phyloP scores from a whole-genome alignment of 2,797 vertebrate genomes.

The Acrocephalus scirpaceus region DNA sequence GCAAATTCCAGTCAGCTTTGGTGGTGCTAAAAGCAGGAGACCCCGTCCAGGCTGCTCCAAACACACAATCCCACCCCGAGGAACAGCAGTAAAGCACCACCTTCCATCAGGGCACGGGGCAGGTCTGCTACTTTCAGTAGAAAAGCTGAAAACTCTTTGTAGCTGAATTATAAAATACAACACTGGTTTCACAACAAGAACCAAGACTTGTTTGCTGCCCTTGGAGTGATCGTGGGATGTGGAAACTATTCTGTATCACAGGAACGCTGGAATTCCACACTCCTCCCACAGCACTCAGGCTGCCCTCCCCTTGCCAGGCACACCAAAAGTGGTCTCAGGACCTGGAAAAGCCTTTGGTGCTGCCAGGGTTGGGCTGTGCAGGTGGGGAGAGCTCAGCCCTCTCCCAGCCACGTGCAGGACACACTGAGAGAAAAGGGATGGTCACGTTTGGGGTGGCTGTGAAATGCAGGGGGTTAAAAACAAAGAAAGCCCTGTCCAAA shows the following conservation, averaged over 20 bases:
- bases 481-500: not conserved
- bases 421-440: rapidly evolving
- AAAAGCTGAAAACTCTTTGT: not conserved
- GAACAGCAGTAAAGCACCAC: not conserved
- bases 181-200: not conserved
- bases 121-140: not conserved
- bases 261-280: slow-evolving; percentile 24
- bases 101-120: rapidly evolving
- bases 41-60: not conserved
- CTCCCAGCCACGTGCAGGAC: rapidly evolving
- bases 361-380: not conserved
- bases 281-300: slow-evolving; percentile 50
- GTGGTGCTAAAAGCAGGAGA: not conserved
- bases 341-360: not conserved
- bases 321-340: not conserved
- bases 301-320: not conserved
- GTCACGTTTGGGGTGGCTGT: rapidly evolving
- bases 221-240: slow-evolving; percentile 49
- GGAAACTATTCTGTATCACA: slow-evolving; percentile 11
- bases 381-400: not conserved
- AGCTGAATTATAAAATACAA: not conserved
- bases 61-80: not conserved
- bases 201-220: not conserved
- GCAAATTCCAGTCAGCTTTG: not conserved
- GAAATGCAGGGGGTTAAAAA: not conserved